Percentiles rank a stretch among this genome's conserved stretches.
Evolutionary conservation across 2,888 invertebrate genomes (phyloP).

Genomic region (Tetramorium bicarinatum): DNA sequence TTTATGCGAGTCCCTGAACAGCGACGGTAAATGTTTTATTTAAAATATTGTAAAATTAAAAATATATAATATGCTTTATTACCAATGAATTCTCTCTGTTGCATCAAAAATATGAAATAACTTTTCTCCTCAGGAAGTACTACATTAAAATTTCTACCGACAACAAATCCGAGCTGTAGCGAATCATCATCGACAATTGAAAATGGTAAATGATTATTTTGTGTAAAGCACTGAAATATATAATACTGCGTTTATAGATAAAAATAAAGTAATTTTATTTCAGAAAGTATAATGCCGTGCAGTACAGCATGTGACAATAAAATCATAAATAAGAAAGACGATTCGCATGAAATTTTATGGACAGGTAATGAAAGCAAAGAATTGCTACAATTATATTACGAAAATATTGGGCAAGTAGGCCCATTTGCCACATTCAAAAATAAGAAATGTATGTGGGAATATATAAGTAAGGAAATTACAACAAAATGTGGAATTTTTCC

Average conservation of each 20-base stretch:
- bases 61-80: too few species aligned
- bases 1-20: too few species aligned
- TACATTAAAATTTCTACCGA: too few species aligned
- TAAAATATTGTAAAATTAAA: too few species aligned
- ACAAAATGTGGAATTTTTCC: not conserved
- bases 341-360: not conserved
- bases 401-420: not conserved
- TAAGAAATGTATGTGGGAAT: constrained; percentile 12
- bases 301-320: not conserved
- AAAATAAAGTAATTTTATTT: not conserved
- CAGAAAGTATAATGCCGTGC: not conserved
- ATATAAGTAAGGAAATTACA: not conserved
- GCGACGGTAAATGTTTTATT: too few species aligned
- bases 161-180: too few species aligned
- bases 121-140: too few species aligned
- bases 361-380: not conserved
- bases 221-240: too few species aligned
- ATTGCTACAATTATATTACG: constrained; percentile 2
- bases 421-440: constrained; percentile 7
- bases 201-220: too few species aligned
- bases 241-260: not conserved
- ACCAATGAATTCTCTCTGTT: too few species aligned
- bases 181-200: too few species aligned
- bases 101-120: too few species aligned
- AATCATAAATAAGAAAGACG: not conserved